Base-by-base conservation (phyloP, 1,140 invertebrate species). In the Eurosta solidaginis region DNA sequence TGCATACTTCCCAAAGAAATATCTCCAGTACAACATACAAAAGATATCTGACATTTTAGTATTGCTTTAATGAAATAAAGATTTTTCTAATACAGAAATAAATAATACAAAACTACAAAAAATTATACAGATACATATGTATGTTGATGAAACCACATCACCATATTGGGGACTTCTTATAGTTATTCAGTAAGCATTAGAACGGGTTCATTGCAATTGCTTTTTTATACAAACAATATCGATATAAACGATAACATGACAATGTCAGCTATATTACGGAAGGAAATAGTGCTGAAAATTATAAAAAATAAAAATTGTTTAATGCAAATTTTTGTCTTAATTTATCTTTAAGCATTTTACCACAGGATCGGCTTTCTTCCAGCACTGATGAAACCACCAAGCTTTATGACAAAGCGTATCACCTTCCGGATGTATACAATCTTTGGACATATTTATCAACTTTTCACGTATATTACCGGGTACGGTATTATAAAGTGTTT, bases 311-410 rank as follows among this genome's bases (percentile, higher is more conserved):
- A 74, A 74, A 17, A 1, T 9, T 7, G 20, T 40, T 33, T 20
- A 36, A 1, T 40, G 1, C 3, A 33, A 9, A 29, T 59, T 22
- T 25, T 20, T 52, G 33, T 42, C 0, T 47, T 12, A 0, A 47
- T 47, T 47, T 14, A 47, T 47, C 1, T 63, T 1, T 2, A 22
- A 29, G 1, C 22, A 14, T 49, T 33, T 33, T 50, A 79, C 78
- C 17, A 81, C 82, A 7, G 87, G 87, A 83, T 88, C 87, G 5
- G 84, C 82, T 50, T 83, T 84, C 49, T 86, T 87, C 85, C 85
- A 87, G 76, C 85, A 87, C 45, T 85, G 81, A 78, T 87, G 84
- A 44, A 87, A 80, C 84, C 84, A 86, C 83, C 84, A 87, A 20
- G 84, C 83, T 68, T 84, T 82, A 50, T 87, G 84, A 36, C 84